Conservation (phyloP, 2,797 vertebrate genomes). For the Emys orbicularis region DNA sequence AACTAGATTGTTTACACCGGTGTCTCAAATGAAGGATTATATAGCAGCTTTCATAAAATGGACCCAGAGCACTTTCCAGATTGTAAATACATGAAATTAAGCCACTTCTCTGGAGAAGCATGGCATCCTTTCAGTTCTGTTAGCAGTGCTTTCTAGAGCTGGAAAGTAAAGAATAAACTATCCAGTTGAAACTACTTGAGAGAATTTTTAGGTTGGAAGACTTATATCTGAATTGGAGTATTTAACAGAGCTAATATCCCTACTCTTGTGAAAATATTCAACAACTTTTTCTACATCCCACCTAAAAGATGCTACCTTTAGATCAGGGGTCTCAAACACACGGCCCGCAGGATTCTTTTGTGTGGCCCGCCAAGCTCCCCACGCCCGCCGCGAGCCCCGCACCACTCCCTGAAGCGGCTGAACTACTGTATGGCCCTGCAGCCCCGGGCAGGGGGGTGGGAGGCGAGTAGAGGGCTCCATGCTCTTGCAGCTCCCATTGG, state of each 20-base stretch:
- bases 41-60: background rate
- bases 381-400: too few relatives aligned
- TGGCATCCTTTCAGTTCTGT: background rate
- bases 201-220: background rate
- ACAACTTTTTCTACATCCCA: background rate
- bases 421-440: too few relatives aligned
- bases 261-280: background rate
- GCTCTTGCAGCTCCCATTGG: too few relatives aligned
- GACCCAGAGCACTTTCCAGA: background rate
- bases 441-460: too few relatives aligned
- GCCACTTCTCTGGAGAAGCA: background rate
- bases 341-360: too few relatives aligned
- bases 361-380: too few relatives aligned
- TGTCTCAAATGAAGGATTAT: background rate
- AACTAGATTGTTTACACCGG: background rate
- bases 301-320: background rate
- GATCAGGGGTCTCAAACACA: too few relatives aligned
- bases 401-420: too few relatives aligned
- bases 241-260: background rate
- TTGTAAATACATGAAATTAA: background rate
- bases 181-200: background rate
- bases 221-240: background rate
- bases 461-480: too few relatives aligned
- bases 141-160: background rate
- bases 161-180: background rate